Conservation (phyloP, 2,113 vertebrate species). For the Heliornis fulica region DNA sequence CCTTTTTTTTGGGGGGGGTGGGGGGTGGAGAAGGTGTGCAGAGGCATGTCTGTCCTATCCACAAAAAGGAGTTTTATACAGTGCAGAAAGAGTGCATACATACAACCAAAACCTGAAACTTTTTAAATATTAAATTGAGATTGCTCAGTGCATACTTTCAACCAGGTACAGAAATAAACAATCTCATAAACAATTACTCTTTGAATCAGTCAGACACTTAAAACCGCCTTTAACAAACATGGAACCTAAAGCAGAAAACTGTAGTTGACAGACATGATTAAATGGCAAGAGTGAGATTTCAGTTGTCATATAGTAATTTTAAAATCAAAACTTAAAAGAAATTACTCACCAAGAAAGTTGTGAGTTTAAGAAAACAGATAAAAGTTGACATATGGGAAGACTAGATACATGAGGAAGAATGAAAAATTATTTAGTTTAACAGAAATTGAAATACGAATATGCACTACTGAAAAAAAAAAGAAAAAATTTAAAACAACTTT, state of each 20-base stretch:
- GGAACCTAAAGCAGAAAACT: conserved; percentile 13
- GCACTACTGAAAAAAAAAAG: neutral
- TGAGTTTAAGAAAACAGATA: neutral
- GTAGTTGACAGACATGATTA: neutral
- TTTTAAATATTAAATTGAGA: neutral
- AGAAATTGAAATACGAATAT: neutral
- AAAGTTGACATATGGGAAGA: neutral
- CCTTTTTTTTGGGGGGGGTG: too few relatives aligned
- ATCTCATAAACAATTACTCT: neutral
- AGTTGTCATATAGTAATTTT: conserved; percentile 33
- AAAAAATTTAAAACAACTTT: too few relatives aligned
- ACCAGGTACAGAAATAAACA: neutral
- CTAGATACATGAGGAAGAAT: neutral
- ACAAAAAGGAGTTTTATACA: neutral
- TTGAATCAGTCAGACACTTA: conserved; percentile 15
- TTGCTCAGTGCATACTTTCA: neutral
- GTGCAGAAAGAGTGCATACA: neutral
- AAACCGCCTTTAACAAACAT: neutral
- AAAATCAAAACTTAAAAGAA: conserved; percentile 45
- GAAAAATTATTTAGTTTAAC: neutral
- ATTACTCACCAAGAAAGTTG: conserved; percentile 2
- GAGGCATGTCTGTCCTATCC: too few relatives aligned
- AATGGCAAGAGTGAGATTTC: conserved; percentile 31
- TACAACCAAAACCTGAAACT: neutral
- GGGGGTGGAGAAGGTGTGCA: too few relatives aligned